Conservation (phyloP, 2,797 vertebrate genomes). For the Hozukius guyotensis region DNA sequence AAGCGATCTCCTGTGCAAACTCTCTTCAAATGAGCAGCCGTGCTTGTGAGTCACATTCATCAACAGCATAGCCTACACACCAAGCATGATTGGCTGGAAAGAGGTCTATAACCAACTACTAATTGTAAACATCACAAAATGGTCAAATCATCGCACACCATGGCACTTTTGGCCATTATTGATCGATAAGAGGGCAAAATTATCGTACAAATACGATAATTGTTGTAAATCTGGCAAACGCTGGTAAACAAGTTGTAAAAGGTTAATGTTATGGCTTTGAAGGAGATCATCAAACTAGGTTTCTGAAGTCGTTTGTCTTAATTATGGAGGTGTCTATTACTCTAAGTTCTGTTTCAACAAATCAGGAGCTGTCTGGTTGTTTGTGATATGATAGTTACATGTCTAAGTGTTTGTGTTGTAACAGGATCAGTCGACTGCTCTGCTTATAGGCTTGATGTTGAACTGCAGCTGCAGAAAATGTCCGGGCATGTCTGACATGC, state of each 20-base stretch:
- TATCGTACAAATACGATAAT: not conserved
- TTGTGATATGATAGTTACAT: slow-evolving; percentile 1
- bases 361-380: slow-evolving; percentile 5
- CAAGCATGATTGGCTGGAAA: too few relatives aligned
- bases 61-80: too few relatives aligned
- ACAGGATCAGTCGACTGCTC: slow-evolving; percentile 7
- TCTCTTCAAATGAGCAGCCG: too few relatives aligned
- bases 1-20: too few relatives aligned
- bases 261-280: not conserved
- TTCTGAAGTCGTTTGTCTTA: not conserved
- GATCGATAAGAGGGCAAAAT: too few relatives aligned
- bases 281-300: not conserved
- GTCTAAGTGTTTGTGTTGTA: slow-evolving; percentile 25
- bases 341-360: slow-evolving; percentile 19
- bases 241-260: not conserved
- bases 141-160: too few relatives aligned
- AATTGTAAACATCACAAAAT: too few relatives aligned
- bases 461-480: slow-evolving; percentile 31
- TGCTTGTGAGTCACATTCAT: too few relatives aligned
- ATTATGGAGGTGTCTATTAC: not conserved
- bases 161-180: too few relatives aligned
- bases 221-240: not conserved
- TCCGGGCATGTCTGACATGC: slow-evolving; percentile 45
- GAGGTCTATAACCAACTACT: too few relatives aligned
- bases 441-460: slow-evolving; percentile 7